Base-by-base conservation (phyloP, 2,888 invertebrate species). In the Drosophila nigritarsus region DNA sequence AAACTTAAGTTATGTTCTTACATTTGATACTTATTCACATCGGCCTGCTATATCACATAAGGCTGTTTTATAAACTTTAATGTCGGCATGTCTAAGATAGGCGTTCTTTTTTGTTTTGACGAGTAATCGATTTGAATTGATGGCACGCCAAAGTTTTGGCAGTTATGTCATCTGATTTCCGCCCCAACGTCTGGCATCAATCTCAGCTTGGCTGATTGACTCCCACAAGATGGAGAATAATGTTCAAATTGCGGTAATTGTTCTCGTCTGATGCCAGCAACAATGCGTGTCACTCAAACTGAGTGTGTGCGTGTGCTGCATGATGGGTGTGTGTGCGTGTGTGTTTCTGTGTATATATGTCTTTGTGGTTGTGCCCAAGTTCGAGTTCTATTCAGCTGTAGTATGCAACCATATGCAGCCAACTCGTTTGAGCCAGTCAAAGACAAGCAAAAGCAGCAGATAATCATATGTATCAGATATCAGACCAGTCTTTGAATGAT, bases 171-270 rank as follows among this genome's bases (percentile, higher is more conserved):
- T 69, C 24, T 40, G 49, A 55, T 70, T 59, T 78, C 66, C 66
- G 65, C n/a, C 20, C 11, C 27, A 29, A 30, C 30, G 30, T 53
- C 53, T 65, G 72, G 72, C 67, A 38, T 30, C 59, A 67, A 74
- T 74, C 64, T 62, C 45, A 67, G 54, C 40, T 38, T 69, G 70
- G 42, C 48, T 78, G 75, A 80, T 88, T 83, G 77, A 88, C 83
- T 75, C 75, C 86, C 80, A 85, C 83, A 85, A 80, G 62, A 76
- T 65, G 27, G 50, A 36, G 64, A 53, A 38, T 38, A 68, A 62
- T 54, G 48, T 24, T 64, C 50, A 66, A 86, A 83, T 83, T 83
- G 70, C 54, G 65, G 80, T 80, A 86, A 88, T 88, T 88, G 86
- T 81, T 69, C 59, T 54, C 63, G 65, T 68, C 74, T 73, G 62